Conservation (phyloP, 1,140 invertebrate genomes). For the Hylaeus anthracinus region DNA sequence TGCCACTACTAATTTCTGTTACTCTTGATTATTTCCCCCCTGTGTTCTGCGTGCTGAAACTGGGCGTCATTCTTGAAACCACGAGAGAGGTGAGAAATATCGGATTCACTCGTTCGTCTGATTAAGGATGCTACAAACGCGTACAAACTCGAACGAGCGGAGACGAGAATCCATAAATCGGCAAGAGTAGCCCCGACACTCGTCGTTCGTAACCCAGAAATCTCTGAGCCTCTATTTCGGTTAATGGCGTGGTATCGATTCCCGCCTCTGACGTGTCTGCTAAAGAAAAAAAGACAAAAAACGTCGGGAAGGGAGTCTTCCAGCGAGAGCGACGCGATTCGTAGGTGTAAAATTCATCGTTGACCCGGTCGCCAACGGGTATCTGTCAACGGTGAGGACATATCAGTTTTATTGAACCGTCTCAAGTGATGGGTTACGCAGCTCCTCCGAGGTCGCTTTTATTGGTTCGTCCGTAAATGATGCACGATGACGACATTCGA, state of each 20-base stretch:
- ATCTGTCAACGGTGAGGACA: neutral
- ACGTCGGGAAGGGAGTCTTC: neutral
- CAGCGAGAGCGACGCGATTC: neutral
- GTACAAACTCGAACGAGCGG: neutral
- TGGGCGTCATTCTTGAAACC: too few relatives aligned
- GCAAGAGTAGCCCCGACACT: too few relatives aligned
- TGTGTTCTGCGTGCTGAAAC: too few relatives aligned
- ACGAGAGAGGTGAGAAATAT: neutral
- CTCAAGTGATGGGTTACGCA: conserved; percentile 16
- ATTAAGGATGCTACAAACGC: too few relatives aligned
- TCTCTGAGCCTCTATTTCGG: conserved; percentile 1
- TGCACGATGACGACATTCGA: neutral
- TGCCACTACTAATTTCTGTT: too few relatives aligned
- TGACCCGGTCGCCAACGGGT: neutral
- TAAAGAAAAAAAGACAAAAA: neutral
- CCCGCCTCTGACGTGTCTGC: neutral
- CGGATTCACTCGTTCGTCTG: neutral
- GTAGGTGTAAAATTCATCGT: conserved; percentile 35
- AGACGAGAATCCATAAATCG: neutral
- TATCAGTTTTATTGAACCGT: conserved; percentile 13
- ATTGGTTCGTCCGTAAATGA: neutral
- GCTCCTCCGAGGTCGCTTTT: neutral
- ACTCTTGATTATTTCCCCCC: too few relatives aligned
- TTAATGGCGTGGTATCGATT: conserved; percentile 13
- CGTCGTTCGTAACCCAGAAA: conserved; percentile 2